phyloP scores from a whole-genome alignment of 2,888 invertebrate species.

The Drosophila limbata region DNA sequence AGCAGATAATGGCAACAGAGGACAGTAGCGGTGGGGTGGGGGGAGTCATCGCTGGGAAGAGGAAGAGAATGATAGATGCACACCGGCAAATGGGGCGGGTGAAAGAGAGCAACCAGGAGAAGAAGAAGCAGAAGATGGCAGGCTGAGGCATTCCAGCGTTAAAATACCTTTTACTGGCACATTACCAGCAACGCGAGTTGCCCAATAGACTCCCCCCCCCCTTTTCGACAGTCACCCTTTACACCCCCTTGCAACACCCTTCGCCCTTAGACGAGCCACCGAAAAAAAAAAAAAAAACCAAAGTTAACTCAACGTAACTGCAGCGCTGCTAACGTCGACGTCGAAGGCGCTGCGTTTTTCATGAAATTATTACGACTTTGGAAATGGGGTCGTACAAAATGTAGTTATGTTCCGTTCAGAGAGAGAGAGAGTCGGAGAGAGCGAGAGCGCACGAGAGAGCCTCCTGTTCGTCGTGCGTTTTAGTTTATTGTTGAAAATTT shows the following conservation, averaged over 20 bases:
- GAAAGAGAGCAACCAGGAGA: neutral
- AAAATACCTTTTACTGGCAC: constrained; percentile 80
- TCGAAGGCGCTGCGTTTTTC: constrained; percentile 73
- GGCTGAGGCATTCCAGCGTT: constrained; percentile 69
- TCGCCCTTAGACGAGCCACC: neutral
- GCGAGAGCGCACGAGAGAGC: constrained; percentile 1
- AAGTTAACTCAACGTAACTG: constrained; percentile 42
- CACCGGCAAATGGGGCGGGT: constrained; percentile 22
- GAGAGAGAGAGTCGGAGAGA: constrained; percentile 5
- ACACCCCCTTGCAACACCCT: neutral
- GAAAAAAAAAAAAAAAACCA: constrained; percentile 3
- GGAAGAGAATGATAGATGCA: constrained; percentile 42
- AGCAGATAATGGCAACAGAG: constrained; percentile 60
- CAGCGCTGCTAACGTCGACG: constrained; percentile 44
- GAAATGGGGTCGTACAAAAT: constrained; percentile 81
- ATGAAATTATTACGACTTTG: constrained; percentile 82
- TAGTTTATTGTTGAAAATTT: constrained; percentile 72
- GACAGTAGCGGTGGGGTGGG: constrained; percentile 28
- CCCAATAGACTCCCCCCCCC: constrained; percentile 19
- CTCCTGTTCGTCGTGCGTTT: constrained; percentile 33
- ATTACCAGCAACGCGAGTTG: constrained; percentile 65
- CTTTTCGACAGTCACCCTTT: neutral
- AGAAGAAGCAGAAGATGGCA: neutral
- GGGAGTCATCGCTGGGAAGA: no score
- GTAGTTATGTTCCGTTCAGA: constrained; percentile 66